phyloP scores from a whole-genome alignment of 2,113 vertebrate genomes.

The Capreolus pygargus region DNA sequence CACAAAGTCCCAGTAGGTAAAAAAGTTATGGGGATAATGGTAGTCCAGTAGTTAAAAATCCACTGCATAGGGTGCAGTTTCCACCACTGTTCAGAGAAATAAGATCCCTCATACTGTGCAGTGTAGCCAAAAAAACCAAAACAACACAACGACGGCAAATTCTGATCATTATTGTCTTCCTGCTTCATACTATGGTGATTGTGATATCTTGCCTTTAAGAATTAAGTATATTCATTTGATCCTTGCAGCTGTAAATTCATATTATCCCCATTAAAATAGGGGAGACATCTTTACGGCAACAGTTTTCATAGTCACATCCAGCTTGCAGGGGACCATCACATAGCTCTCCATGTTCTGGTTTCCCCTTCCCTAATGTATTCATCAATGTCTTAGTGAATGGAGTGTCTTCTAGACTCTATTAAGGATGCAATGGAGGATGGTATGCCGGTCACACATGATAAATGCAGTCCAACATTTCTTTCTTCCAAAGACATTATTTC shows the following conservation, averaged over 20 bases:
- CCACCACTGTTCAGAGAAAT: not conserved
- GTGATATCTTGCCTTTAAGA: not conserved
- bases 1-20: not conserved
- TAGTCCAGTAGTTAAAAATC: not conserved
- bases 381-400: conserved; percentile 32
- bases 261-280: not conserved
- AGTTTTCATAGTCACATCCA: not conserved
- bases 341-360: not conserved
- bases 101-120: not conserved
- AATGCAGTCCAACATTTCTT: conserved; percentile 4
- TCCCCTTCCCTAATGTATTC: not conserved
- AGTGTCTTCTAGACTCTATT: conserved; percentile 17
- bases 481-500: not conserved
- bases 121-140: not conserved
- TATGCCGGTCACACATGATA: conserved; percentile 32
- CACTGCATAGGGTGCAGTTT: not conserved
- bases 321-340: not conserved
- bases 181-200: not conserved
- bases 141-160: not conserved
- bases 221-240: not conserved
- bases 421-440: not conserved
- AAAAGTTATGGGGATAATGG: not conserved
- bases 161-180: not conserved
- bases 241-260: not conserved
- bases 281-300: not conserved